Conservation (phyloP, 1,140 invertebrate genomes). For the Drosophila arizonae region DNA sequence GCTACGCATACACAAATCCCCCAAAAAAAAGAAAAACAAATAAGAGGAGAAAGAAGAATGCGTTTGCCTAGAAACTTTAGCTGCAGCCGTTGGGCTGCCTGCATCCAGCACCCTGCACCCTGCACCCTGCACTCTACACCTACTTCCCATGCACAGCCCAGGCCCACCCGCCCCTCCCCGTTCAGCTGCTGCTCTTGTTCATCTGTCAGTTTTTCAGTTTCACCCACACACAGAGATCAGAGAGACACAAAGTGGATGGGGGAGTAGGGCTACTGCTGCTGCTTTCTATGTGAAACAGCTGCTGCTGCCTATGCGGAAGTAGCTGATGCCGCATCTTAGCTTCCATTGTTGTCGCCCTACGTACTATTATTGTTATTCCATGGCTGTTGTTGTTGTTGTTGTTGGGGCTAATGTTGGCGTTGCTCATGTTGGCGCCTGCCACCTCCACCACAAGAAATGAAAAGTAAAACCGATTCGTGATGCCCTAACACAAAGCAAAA, state of each 20-base stretch:
- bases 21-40: not conserved
- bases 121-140: not conserved
- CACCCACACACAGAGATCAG: conserved; percentile 25
- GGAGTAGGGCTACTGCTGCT: not conserved
- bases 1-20: conserved; percentile 29
- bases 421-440: conserved; percentile 39
- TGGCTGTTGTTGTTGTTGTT: not conserved
- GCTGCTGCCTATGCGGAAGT: conserved; percentile 42
- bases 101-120: not conserved
- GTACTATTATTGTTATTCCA: not conserved
- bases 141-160: not conserved
- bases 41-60: not conserved
- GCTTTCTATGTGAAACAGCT: not conserved
- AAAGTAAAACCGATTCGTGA: conserved; percentile 11
- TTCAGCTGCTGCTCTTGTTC: conserved; percentile 9
- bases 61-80: conserved; percentile 24
- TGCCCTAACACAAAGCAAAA: conserved; percentile 10
- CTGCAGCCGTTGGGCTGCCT: not conserved
- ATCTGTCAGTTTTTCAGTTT: conserved; percentile 38
- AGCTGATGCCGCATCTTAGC: conserved; percentile 15
- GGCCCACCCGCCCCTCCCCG: not conserved
- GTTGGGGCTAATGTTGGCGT: conserved; percentile 1
- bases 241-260: not conserved
- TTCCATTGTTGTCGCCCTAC: conserved; percentile 33
- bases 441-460: conserved; percentile 27